Conservation (phyloP, 1,140 invertebrate species). For the Adelges cooleyi region DNA sequence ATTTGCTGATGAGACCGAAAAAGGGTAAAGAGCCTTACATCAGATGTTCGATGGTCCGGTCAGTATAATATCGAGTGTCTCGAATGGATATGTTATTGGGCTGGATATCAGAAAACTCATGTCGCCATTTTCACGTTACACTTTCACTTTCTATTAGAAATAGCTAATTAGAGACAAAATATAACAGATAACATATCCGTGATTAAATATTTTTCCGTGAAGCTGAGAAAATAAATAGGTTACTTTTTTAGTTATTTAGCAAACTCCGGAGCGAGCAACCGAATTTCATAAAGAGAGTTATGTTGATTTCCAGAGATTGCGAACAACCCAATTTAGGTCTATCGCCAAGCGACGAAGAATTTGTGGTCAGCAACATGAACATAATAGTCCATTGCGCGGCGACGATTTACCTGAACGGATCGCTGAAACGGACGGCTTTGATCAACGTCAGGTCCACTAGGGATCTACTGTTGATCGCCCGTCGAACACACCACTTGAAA, state of each 20-base stretch:
- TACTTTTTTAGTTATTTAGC: slow-evolving; percentile 43
- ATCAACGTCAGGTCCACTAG: slow-evolving; percentile 55
- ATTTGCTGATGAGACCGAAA: no score
- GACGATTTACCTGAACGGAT: slow-evolving; percentile 62
- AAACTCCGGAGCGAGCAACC: slow-evolving; percentile 35
- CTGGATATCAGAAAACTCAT: no score
- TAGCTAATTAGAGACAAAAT: no score
- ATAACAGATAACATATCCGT: no score
- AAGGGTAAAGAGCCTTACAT: no score
- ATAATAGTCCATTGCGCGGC: slow-evolving; percentile 71
- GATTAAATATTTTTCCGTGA: no score
- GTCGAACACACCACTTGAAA: slow-evolving; percentile 42
- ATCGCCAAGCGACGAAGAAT: slow-evolving; percentile 31
- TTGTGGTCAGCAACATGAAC: slow-evolving; percentile 27
- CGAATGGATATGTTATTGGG: no score
- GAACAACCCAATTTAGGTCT: slow-evolving; percentile 35
- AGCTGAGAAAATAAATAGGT: no score
- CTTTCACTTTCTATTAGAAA: no score
- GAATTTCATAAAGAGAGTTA: slow-evolving; percentile 38
- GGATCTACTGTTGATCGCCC: slow-evolving; percentile 42
- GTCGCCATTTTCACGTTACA: no score
- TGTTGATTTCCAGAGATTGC: slow-evolving; percentile 39
- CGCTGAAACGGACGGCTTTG: slow-evolving; percentile 48
- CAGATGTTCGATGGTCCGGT: no score
- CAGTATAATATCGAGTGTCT: no score